A percentile compares a stretch with the other conserved stretches of the same genome.
phyloP scores from a whole-genome alignment of 2,797 vertebrate genomes.

The Clamator glandarius region DNA sequence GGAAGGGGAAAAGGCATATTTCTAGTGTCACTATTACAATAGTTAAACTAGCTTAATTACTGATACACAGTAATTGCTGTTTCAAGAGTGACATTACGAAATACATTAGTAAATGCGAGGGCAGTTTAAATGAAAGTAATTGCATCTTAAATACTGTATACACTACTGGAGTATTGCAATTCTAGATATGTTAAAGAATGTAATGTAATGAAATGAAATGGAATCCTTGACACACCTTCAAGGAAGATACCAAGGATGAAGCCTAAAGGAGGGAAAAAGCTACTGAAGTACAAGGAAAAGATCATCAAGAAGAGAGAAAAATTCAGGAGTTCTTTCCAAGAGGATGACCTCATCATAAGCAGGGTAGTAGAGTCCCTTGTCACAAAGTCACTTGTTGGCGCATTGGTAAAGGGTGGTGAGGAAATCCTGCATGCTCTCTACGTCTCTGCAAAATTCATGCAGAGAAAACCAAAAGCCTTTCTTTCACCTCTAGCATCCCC shows the following conservation, averaged over 20 bases:
- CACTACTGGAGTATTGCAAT: neutral
- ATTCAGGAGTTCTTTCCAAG: neutral
- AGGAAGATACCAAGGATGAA: neutral
- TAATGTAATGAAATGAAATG: neutral
- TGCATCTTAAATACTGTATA: neutral
- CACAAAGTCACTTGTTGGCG: neutral
- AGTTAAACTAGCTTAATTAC: conserved; percentile 40
- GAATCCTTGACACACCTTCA: neutral
- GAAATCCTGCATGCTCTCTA: neutral
- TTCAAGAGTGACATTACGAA: conserved; percentile 18
- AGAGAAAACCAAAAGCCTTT: neutral
- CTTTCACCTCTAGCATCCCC: neutral
- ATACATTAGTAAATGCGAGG: neutral
- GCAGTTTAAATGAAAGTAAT: conserved; percentile 7
- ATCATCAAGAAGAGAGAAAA: neutral
- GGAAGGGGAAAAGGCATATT: neutral
- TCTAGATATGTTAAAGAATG: neutral
- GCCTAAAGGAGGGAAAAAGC: neutral
- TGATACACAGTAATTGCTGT: neutral
- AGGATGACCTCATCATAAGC: accelerated
- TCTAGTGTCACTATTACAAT: neutral
- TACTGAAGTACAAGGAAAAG: neutral
- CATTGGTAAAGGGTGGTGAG: neutral
- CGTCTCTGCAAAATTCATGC: neutral
- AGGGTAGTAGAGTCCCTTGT: too few species aligned